Percentiles rank a stretch among this genome's conserved stretches.
Evolutionary conservation across 2,888 invertebrate genomes (phyloP).

Genomic region (Lymantria dispar): DNA sequence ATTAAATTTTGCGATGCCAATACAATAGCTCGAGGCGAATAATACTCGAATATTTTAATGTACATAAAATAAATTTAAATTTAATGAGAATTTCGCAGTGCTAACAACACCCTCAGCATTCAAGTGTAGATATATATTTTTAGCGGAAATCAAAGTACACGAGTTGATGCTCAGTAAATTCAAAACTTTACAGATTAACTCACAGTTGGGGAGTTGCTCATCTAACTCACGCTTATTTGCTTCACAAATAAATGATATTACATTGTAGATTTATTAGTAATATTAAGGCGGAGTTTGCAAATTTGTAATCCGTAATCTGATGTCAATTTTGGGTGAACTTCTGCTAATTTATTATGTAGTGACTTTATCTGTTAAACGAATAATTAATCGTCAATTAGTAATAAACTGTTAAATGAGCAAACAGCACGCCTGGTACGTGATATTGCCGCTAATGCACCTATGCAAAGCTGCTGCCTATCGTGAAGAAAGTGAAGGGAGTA

Average conservation of each 20-base stretch:
- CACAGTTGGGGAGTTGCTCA: conserved; percentile 28
- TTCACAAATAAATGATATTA: conserved; percentile 19
- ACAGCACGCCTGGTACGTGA: too few relatives aligned
- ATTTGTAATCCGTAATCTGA: neutral
- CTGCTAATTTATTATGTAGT: neutral
- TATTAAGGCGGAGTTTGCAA: conserved; percentile 1
- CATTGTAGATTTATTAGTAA: conserved; percentile 2
- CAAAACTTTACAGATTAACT: conserved; percentile 45
- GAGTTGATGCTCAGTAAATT: conserved; percentile 32
- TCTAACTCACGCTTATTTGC: conserved; percentile 34
- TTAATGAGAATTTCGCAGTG: too few relatives aligned
- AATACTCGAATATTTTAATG: too few relatives aligned
- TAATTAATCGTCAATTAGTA: neutral
- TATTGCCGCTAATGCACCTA: too few relatives aligned
- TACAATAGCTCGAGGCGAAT: too few relatives aligned
- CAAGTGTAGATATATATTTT: neutral
- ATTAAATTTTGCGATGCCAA: too few relatives aligned
- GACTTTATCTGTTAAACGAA: too few relatives aligned
- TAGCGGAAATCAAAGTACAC: neutral
- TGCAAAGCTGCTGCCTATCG: too few relatives aligned
- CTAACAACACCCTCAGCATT: too few relatives aligned
- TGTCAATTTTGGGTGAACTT: conserved; percentile 4
- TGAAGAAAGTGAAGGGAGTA: too few relatives aligned
- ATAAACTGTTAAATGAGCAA: neutral
- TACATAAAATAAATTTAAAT: too few relatives aligned